Evolutionary conservation across 2,888 invertebrate species (phyloP).

Genomic region (Acanthopleura granulata): DNA sequence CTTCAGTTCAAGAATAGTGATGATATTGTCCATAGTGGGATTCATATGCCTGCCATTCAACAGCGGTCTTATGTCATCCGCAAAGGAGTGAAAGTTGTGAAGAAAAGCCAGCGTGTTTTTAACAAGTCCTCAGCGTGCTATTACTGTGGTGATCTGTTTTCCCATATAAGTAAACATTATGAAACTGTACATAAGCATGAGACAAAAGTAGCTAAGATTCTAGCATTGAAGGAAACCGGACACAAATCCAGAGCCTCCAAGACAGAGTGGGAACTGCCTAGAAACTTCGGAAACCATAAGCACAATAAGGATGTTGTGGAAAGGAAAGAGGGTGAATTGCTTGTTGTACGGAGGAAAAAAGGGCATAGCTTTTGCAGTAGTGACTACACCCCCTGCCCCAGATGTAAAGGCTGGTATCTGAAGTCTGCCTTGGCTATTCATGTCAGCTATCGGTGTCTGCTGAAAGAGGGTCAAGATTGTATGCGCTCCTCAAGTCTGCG

Average conservation of each 20-base stretch:
- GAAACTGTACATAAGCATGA: not conserved
- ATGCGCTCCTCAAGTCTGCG: too few species aligned
- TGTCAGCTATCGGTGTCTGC: too few species aligned
- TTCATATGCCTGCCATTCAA: too few species aligned
- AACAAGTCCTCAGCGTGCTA: too few species aligned
- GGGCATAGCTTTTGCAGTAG: not conserved
- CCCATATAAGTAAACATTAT: not conserved
- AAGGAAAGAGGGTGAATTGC: not conserved
- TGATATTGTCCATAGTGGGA: too few species aligned
- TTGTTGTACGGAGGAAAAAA: not conserved
- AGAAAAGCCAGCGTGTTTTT: too few species aligned
- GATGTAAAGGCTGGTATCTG: too few species aligned
- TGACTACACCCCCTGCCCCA: not conserved
- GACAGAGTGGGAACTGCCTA: not conserved
- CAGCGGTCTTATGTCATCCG: too few species aligned
- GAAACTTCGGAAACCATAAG: not conserved
- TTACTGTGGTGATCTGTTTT: not conserved
- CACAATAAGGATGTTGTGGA: not conserved
- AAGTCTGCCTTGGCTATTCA: too few species aligned
- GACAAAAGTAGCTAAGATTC: not conserved
- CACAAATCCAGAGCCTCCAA: not conserved
- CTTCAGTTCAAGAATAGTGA: too few species aligned
- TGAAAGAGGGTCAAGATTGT: too few species aligned
- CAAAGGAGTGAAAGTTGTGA: too few species aligned
- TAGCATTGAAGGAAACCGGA: conserved; percentile 1